Base-by-base conservation (phyloP, 1,140 invertebrate species). In the Eubasilissa regina region DNA sequence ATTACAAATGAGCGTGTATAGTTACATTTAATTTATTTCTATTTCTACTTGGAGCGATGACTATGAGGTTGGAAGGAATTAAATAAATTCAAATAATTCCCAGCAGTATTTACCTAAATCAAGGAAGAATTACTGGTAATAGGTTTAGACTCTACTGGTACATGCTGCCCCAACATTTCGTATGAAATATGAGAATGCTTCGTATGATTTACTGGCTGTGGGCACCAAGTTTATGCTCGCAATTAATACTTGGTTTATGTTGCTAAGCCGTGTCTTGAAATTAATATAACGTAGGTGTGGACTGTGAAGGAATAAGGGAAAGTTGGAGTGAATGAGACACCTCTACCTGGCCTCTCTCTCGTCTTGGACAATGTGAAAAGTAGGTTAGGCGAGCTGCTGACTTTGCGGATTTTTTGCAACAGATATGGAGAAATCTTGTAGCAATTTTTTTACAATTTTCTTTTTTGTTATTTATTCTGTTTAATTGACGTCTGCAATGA, bases 301-400 rank as follows among this genome's bases (percentile, higher is more conserved):
- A 66, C 35, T 76, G 73, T 48, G 17, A 60, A 73, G 64, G 47
- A 47, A 80, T 75, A 80, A 80, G 79, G 79, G 74, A 80, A 80
- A 80, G 79, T 70, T 43, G 45, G n/a, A 79, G 25, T 19, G 19
- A 58, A 17, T 25, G 77, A 74, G 45, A 79, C 77, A 60, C 73
- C 56, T 45, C n/a, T 55, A 44, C 43, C 21, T 44, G 55, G 74
- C 70, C 77, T 74, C 77, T 79, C 73, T 12, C 44, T 75, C 43
- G n/a, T 58, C 73, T 58, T 15, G 51, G 21, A 58, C 55, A 51
- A n/a, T 48, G 70, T 53, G 43, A n/a, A 58, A 78, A 58, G 77
- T 79, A 58, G 77, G 77, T 79, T 79, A 74, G 43, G 58, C 77
- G 19, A 64, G 47, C 35, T 44, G 25, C 48, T 76, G 43, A 78